These are phyloP conservation scores for Mormyrops boulengeri DNA, from an alignment of 2,797 vertebrate genomes.

Conservation along the genomic window DNA sequence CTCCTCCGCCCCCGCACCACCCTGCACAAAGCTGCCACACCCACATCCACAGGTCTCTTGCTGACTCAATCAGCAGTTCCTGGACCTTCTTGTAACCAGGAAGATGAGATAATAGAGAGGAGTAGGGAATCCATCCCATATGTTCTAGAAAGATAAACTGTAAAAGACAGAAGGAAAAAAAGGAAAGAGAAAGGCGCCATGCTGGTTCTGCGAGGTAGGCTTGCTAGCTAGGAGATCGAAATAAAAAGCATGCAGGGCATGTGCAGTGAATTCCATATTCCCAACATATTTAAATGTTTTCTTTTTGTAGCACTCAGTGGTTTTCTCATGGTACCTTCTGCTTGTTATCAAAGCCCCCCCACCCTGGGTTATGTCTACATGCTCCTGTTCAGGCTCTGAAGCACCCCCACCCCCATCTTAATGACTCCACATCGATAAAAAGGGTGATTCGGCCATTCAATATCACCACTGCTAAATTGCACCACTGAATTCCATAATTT, in stretches of 20 bases:
- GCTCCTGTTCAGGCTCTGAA: neutral
- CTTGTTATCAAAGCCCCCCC: neutral
- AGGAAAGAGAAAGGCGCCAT: neutral
- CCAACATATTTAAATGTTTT: neutral
- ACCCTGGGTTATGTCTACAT: no score
- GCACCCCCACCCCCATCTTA: neutral
- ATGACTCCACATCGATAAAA: neutral
- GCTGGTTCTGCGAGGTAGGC: neutral
- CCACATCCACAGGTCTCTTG: neutral
- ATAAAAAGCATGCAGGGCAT: slow-evolving; percentile 39
- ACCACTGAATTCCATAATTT: neutral
- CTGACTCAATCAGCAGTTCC: slow-evolving; percentile 38
- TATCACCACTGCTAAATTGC: neutral
- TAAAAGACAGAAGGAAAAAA: slow-evolving; percentile 36
- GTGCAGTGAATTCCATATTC: slow-evolving; percentile 38
- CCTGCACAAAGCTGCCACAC: neutral
- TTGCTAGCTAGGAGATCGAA: slow-evolving; percentile 50
- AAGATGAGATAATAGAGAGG: slow-evolving; percentile 51
- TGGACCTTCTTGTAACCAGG: slow-evolving; percentile 51
- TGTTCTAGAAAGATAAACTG: slow-evolving; percentile 50
- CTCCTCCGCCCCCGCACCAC: slow-evolving; percentile 35
- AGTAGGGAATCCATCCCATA: slow-evolving; percentile 39
- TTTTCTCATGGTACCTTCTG: neutral
- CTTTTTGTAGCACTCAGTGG: neutral
- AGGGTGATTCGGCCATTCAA: neutral